Evolutionary conservation across 2,797 vertebrate genomes (phyloP), one percentile per base, ranked within the genome.

Genomic region (Clamator glandarius): DNA sequence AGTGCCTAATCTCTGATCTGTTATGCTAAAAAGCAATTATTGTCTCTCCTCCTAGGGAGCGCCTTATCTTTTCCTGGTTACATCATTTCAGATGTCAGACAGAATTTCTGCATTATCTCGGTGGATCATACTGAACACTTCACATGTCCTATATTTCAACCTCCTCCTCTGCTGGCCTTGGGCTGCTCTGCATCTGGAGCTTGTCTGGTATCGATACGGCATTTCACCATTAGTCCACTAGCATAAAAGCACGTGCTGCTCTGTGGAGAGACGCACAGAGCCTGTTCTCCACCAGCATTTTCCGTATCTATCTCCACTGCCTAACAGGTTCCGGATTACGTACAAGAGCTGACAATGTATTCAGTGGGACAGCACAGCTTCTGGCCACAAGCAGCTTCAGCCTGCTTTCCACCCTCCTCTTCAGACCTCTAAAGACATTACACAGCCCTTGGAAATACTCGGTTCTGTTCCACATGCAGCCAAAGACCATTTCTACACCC

Each of bases 11-110:
- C 91, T 97, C 96, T 95, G 94, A 96, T 97, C 97, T 97, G 95
- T 96, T 95, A 93, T 8, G 29, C 92, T 97, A 92, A 93, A 91
- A 97, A 97, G 92, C 96, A 97, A 97, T 97, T 96, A 97, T 91
- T 96, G 93, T 97, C 94, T 97, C 72, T 95, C 69, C 87, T 97
- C 86, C 93, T 90, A 96, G 90, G 88, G 50, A 97, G 80, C 92
- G 59, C 69, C 58, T 92, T 97, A 72, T 86, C 91, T 98, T 96
- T 93, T 96, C 87, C 83, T 70, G 93, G 93, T 91, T 96, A 85
- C 84, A 92, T 94, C 4, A 90, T 96, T 97, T 97, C 64, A 35
- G 88, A 93, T 96, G 96, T 96, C 96, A 97, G 89, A 87, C 8
- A 21, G 92, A 96, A 97, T 35, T 87, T 89, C 81, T 95, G 78